Evolutionary conservation across 2,797 vertebrate species (phyloP), one percentile per base, ranked within the genome.

Genomic region (Cyprinella venusta): DNA sequence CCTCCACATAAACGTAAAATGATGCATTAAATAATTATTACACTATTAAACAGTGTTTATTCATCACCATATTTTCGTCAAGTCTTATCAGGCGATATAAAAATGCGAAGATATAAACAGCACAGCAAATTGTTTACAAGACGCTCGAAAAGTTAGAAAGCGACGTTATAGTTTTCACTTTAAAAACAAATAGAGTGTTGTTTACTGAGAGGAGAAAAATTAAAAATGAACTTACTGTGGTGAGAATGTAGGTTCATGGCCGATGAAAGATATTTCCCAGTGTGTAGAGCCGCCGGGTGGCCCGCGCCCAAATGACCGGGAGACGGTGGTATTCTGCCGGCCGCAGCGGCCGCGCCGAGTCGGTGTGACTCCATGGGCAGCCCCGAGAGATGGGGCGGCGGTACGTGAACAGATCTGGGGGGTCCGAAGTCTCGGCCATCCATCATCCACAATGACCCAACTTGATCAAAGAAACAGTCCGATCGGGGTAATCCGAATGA

Each of bases 361-460:
- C 96, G 96, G 92, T 97, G 97, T 79, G 95, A 91, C 91, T 99
- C 98, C 96, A 98, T 96, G 18, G 95, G 93, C 94, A 98, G 91
- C 88, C 96, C 96, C 84, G 97, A 95, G 91, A 98, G 93, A 92
- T 98, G 90, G 88, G 97, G 96, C 82, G 97, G 96, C 79, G 96
- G 97, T 81, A 96, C 94, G 90, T 97, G 97, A 90, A 98, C 96
- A 88, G 97, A 96, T 93, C 96, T 96, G 90, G 96, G 96, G 91
- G 94, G 94, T 93, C 96, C 97, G 91, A 97, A 98, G 95, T 98
- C 98, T 96, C 97, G 95, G 95, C 97, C 97, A 98, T 99, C 97
- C 97, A 98, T 98, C 96, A 95, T 97, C 95, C 93, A 94, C 92
- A 90, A 87, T 85, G 83, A 87, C 88, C 86, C 90, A 94, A 95